Percentiles rank a stretch among this genome's conserved stretches.
These are phyloP conservation scores for Penaeus indicus DNA, from an alignment of 1,140 invertebrate genomes.

Conservation along the genomic window DNA sequence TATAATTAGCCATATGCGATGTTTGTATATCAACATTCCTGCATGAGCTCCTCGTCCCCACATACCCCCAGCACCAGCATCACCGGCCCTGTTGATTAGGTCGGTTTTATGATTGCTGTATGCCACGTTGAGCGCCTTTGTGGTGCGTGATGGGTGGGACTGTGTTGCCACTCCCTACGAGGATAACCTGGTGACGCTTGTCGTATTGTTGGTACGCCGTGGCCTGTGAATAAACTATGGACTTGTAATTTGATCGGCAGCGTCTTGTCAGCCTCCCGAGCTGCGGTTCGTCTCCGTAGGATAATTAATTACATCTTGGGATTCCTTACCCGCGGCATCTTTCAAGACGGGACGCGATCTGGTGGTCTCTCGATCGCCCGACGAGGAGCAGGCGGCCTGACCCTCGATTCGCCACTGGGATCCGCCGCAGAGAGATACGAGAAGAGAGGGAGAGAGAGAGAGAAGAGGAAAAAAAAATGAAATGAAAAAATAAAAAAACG, in stretches of 20 bases:
- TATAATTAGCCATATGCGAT: conserved; percentile 28
- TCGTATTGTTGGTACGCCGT: conserved; percentile 23
- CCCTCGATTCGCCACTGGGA: too few relatives aligned
- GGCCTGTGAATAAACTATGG: conserved; percentile 6
- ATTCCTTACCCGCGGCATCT: too few relatives aligned
- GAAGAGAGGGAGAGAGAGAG: not conserved
- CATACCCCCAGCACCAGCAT: too few relatives aligned
- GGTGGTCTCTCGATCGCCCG: too few relatives aligned
- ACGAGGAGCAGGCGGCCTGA: too few relatives aligned
- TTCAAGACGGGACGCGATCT: too few relatives aligned
- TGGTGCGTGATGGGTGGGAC: not conserved
- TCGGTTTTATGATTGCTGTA: not conserved
- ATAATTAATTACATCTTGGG: too few relatives aligned
- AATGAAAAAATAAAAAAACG: conserved; percentile 10
- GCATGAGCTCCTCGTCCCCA: not conserved
- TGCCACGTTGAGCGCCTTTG: not conserved
- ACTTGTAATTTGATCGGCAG: conserved; percentile 17
- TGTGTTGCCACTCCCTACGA: not conserved
- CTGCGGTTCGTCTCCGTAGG: too few relatives aligned
- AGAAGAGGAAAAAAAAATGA: not conserved
- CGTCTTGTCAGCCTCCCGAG: too few relatives aligned
- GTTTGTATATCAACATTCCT: conserved; percentile 29
- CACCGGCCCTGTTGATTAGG: too few relatives aligned
- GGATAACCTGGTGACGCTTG: conserved; percentile 30
- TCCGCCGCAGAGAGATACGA: too few relatives aligned